These are phyloP conservation scores for Platyscapa corneri DNA, from an alignment of 1,140 invertebrate species.

Conservation along the genomic window DNA sequence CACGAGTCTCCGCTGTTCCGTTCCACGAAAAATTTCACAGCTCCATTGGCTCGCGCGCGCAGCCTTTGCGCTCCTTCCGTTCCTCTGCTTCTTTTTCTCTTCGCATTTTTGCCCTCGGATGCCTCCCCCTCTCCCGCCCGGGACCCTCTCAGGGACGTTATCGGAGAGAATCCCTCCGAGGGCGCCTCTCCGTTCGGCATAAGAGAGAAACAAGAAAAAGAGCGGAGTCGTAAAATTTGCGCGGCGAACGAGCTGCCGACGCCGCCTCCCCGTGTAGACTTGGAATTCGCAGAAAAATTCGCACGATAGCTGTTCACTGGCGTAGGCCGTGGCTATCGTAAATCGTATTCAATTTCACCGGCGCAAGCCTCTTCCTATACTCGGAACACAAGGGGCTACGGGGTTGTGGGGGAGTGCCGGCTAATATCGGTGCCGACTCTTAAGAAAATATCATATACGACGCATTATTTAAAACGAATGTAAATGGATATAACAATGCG, in stretches of 20 bases:
- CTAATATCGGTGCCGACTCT: neutral
- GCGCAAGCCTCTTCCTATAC: constrained; percentile 16
- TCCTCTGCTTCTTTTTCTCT: neutral
- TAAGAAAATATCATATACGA: neutral
- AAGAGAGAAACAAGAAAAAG: neutral
- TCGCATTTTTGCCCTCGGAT: neutral
- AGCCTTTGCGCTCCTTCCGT: too few relatives aligned
- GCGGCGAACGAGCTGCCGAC: neutral
- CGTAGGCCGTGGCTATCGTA: neutral
- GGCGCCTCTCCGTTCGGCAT: neutral
- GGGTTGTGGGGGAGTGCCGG: too few relatives aligned
- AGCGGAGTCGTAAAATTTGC: constrained; percentile 15
- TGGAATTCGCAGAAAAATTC: constrained; percentile 33
- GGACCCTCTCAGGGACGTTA: too few relatives aligned
- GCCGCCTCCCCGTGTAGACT: too few relatives aligned
- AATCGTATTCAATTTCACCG: constrained; percentile 43
- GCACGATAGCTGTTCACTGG: neutral
- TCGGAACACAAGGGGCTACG: neutral
- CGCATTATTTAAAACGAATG: constrained; percentile 14
- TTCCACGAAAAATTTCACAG: constrained; percentile 15
- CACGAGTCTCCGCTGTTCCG: neutral
- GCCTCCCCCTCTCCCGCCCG: neutral
- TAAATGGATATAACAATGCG: constrained; percentile 13
- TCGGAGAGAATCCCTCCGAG: too few relatives aligned
- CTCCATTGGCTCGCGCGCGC: neutral